phyloP scores from a whole-genome alignment of 2,888 invertebrate species.

The Zelleria hepariella region DNA sequence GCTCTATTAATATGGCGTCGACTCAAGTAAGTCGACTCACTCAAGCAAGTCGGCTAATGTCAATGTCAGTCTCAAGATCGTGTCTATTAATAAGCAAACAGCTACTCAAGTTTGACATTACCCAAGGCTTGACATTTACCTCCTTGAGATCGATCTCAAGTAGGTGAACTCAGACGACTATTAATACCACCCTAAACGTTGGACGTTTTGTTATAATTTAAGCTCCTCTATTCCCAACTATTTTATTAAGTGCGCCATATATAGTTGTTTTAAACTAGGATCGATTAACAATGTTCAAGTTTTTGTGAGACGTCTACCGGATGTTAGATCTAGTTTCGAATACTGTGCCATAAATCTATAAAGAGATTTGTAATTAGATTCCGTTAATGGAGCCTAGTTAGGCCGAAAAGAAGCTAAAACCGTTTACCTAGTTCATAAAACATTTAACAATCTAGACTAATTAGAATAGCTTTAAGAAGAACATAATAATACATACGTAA shows the following conservation, averaged over 20 bases:
- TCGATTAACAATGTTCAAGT: background rate
- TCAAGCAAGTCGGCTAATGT: no score
- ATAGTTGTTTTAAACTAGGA: background rate
- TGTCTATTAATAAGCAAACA: no score
- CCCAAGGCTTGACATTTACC: no score
- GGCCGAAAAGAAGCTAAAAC: background rate
- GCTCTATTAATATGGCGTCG: no score
- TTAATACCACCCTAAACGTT: no score
- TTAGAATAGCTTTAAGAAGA: background rate
- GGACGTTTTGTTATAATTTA: background rate
- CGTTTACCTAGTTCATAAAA: background rate
- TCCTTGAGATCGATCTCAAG: no score
- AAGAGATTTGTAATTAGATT: background rate
- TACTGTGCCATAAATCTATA: slow-evolving; percentile 27
- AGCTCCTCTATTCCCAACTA: background rate
- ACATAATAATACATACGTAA: no score
- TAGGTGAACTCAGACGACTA: no score
- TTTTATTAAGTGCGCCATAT: background rate
- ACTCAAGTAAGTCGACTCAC: no score
- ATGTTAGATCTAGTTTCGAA: slow-evolving; percentile 29
- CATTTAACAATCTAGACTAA: background rate
- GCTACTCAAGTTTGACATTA: no score
- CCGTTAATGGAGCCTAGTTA: background rate
- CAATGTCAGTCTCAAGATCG: no score
- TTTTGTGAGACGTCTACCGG: slow-evolving; percentile 17